Conservation (phyloP, 2,113 vertebrate genomes). For the Crotalus tigris region DNA sequence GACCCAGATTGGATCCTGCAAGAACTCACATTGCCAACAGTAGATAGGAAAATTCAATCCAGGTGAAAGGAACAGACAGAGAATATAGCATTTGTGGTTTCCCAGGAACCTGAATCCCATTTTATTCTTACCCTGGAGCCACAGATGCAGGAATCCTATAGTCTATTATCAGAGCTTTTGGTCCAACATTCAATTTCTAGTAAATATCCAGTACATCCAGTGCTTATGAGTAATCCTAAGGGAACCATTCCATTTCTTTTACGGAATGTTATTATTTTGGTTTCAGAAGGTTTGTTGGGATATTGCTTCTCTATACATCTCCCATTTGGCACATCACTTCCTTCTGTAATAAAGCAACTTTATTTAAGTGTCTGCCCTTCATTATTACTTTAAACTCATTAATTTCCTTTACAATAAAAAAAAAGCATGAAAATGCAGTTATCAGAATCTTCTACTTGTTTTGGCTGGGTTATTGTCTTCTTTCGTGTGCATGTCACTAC, state of each 20-base stretch:
- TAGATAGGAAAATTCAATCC: not conserved
- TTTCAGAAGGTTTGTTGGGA: not conserved
- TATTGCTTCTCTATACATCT: not conserved
- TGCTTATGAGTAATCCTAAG: not conserved
- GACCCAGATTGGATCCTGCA: not conserved
- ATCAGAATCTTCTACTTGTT: conserved; percentile 12
- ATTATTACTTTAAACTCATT: conserved; percentile 28
- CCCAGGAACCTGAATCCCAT: not conserved
- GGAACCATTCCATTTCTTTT: not conserved
- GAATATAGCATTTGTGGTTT: not conserved
- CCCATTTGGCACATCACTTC: conserved; percentile 17
- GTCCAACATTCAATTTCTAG: not conserved
- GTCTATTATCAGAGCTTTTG: not conserved
- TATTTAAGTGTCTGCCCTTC: conserved; percentile 35
- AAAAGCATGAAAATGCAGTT: conserved; percentile 7
- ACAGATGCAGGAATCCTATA: not conserved
- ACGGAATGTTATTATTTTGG: not conserved
- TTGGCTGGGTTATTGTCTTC: conserved; percentile 37
- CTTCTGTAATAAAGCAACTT: conserved; percentile 9
- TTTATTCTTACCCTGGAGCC: not conserved
- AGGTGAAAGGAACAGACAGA: not conserved
- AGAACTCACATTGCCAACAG: not conserved
- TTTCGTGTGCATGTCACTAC: conserved; percentile 40
- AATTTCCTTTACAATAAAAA: conserved; percentile 39
- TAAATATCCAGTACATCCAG: not conserved